Conservation (phyloP, 1,140 invertebrate species). For the Bathynomus jamesi region DNA sequence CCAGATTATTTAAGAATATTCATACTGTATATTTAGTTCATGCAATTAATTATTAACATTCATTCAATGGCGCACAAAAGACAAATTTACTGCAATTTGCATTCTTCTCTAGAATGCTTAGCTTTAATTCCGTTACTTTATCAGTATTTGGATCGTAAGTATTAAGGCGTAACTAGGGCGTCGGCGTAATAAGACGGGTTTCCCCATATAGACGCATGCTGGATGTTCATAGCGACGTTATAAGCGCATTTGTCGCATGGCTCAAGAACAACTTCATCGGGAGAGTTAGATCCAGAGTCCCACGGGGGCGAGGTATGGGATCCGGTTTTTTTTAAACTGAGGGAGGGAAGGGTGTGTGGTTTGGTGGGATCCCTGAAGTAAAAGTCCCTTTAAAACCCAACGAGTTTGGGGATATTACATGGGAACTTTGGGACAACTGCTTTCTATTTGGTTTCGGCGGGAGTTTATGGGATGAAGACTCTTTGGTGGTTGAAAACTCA, state of each 20-base stretch:
- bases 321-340: constrained; percentile 4
- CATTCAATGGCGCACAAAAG: too few relatives aligned
- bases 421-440: constrained; percentile 24
- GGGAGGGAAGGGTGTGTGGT: constrained; percentile 14
- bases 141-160: constrained; percentile 28
- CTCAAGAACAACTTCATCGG: constrained; percentile 30
- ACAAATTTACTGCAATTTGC: constrained; percentile 32
- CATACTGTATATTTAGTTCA: too few relatives aligned
- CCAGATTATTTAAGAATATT: too few relatives aligned
- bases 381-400: too few relatives aligned
- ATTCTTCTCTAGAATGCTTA: constrained; percentile 30
- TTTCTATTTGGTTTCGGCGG: constrained; percentile 9
- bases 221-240: constrained; percentile 31
- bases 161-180: too few relatives aligned
- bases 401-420: constrained; percentile 12
- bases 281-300: constrained; percentile 9
- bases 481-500: not conserved
- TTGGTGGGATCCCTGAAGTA: too few relatives aligned
- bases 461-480: not conserved
- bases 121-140: constrained; percentile 12
- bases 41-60: too few relatives aligned
- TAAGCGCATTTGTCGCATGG: constrained; percentile 30
- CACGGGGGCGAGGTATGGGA: constrained; percentile 17
- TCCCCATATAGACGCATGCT: constrained; percentile 31
- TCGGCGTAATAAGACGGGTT: too few relatives aligned